Conservation (phyloP, 2,113 vertebrate genomes). For the Cheilinus undulatus region DNA sequence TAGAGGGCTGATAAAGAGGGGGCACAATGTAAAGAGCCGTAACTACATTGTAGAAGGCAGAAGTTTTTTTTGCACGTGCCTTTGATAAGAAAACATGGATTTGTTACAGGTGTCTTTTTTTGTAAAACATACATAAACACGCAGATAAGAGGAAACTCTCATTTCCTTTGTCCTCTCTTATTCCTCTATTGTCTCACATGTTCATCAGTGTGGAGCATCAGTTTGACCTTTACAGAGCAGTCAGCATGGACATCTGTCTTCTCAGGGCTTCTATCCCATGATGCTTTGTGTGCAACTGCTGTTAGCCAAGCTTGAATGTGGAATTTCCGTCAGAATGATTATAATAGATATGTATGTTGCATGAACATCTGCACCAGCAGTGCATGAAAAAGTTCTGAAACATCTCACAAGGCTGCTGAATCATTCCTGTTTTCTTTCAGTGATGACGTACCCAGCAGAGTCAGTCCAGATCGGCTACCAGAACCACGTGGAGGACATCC, state of each 20-base stretch:
- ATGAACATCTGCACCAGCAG: no score
- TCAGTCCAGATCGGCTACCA: constrained; percentile 93
- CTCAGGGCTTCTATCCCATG: constrained; percentile 23
- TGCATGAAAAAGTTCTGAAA: no score
- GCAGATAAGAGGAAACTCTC: not conserved
- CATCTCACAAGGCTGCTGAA: not conserved
- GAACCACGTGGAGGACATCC: constrained; percentile 98
- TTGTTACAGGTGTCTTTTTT: not conserved
- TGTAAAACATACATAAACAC: no score
- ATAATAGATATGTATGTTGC: no score
- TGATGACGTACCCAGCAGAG: constrained; percentile 98
- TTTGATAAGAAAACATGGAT: not conserved
- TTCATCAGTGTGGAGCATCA: constrained; percentile 15
- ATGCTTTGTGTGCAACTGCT: constrained; percentile 5
- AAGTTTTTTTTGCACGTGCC: not conserved
- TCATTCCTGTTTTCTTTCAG: constrained; percentile 70
- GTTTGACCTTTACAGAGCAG: constrained; percentile 26
- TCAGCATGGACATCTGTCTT: constrained; percentile 16
- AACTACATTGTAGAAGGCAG: no score
- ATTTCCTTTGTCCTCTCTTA: not conserved
- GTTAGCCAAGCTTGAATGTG: constrained; percentile 3
- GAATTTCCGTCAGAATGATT: not conserved
- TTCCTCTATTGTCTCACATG: not conserved
- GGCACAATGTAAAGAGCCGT: not conserved
- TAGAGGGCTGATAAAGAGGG: no score